A percentile compares a stretch with the other conserved stretches of the same genome.
Evolutionary conservation across 30 jellyfish, hydroid and myxozoan species (phyloP).

Genomic region (Turritopsis dohrnii): DNA sequence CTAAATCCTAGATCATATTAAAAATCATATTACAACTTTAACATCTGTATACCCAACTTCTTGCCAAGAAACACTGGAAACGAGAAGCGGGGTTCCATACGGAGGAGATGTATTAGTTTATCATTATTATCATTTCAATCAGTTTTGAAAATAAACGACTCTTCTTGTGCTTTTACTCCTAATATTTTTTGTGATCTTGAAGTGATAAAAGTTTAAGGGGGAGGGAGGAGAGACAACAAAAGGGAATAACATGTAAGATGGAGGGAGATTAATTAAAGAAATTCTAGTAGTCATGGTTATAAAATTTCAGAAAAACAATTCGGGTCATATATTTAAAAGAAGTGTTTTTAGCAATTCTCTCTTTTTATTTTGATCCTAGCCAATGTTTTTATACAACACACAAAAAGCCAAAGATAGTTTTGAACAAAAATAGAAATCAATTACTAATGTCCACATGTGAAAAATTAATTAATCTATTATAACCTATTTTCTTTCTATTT

Average conservation of each 20-base stretch:
- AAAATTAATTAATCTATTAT: background rate
- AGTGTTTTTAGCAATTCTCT: background rate
- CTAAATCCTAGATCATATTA: too few species aligned
- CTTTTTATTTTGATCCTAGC: background rate
- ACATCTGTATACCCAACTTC: background rate
- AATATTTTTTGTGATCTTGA: too few species aligned
- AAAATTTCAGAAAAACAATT: too few species aligned
- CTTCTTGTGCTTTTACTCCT: too few species aligned
- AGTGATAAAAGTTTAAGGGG: background rate
- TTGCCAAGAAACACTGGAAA: background rate
- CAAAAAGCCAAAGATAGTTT: background rate
- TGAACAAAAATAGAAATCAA: background rate
- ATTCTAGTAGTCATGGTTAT: background rate
- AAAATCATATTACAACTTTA: too few species aligned
- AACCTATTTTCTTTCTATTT: too few species aligned
- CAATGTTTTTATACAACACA: background rate
- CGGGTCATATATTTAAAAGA: background rate
- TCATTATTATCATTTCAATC: background rate
- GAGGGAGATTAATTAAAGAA: background rate
- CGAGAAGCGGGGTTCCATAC: too few species aligned
- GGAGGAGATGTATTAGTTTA: too few species aligned
- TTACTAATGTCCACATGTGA: background rate
- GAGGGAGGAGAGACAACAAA: background rate
- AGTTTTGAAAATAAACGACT: background rate
- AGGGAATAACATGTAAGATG: background rate